Conservation (phyloP, 2,113 vertebrate genomes). For the Mirounga angustirostris region DNA sequence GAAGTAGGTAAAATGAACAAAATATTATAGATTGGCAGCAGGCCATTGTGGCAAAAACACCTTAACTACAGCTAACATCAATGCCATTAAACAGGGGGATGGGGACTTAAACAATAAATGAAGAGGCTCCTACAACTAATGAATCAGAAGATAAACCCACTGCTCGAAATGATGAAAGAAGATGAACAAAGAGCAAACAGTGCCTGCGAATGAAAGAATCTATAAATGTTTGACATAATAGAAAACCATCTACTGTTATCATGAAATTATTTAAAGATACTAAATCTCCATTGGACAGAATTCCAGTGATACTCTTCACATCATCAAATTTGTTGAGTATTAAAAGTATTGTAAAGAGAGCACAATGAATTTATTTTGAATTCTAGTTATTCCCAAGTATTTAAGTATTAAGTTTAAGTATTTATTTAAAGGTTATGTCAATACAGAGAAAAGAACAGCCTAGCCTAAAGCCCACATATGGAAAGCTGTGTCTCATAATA, state of each 20-base stretch:
- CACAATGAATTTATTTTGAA: conserved; percentile 37
- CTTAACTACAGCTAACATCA: neutral
- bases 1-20: conserved; percentile 25
- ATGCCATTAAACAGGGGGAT: neutral
- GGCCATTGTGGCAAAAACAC: neutral
- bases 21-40: neutral
- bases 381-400: neutral
- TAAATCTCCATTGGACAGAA: neutral
- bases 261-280: neutral
- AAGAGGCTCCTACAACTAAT: neutral
- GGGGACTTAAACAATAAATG: neutral
- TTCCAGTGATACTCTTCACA: neutral
- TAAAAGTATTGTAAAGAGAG: neutral
- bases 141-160: neutral
- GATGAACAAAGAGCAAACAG: neutral
- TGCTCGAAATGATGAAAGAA: conserved; percentile 35
- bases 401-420: neutral
- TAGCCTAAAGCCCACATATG: neutral
- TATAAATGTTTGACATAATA: neutral
- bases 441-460: neutral
- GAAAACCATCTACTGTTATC: neutral
- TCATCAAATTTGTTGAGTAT: neutral
- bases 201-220: neutral
- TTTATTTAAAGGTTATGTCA: conserved; percentile 34
- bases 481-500: neutral